phyloP scores from a whole-genome alignment of 2,113 vertebrate genomes.

The Alectura lathami region DNA sequence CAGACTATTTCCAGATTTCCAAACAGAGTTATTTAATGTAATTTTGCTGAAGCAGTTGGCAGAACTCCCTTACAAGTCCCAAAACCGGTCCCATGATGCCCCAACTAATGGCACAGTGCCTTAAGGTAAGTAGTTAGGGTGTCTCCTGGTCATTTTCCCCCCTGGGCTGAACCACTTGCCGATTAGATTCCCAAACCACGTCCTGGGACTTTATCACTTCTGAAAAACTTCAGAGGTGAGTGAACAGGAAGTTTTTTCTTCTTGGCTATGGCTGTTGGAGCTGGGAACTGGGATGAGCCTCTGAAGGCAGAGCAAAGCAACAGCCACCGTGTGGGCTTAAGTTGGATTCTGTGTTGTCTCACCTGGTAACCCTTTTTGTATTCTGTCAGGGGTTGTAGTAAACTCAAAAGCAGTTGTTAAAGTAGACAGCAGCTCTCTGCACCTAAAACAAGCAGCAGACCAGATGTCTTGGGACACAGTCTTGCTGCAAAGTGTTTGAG shows the following conservation, averaged over 20 bases:
- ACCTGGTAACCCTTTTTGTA: background rate
- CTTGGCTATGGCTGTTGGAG: background rate
- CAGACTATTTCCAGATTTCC: background rate
- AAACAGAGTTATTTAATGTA: background rate
- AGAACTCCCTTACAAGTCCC: background rate
- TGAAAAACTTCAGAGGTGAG: background rate
- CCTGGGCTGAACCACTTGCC: background rate
- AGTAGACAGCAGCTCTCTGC: background rate
- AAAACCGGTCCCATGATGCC: background rate
- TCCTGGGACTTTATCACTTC: background rate
- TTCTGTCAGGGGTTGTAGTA: no score
- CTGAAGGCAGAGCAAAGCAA: background rate
- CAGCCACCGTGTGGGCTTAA: background rate
- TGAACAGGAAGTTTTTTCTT: background rate
- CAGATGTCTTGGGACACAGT: background rate
- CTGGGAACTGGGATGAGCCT: background rate
- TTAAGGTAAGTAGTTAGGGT: background rate
- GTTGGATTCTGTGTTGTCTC: background rate
- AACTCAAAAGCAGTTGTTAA: background rate
- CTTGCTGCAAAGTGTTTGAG: background rate
- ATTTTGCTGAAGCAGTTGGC: background rate
- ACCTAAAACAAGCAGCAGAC: background rate
- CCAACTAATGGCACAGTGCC: background rate
- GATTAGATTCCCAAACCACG: background rate
- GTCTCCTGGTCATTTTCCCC: background rate